Base-by-base conservation (phyloP, 2,888 invertebrate genomes). In the Amphipyra berbera region DNA sequence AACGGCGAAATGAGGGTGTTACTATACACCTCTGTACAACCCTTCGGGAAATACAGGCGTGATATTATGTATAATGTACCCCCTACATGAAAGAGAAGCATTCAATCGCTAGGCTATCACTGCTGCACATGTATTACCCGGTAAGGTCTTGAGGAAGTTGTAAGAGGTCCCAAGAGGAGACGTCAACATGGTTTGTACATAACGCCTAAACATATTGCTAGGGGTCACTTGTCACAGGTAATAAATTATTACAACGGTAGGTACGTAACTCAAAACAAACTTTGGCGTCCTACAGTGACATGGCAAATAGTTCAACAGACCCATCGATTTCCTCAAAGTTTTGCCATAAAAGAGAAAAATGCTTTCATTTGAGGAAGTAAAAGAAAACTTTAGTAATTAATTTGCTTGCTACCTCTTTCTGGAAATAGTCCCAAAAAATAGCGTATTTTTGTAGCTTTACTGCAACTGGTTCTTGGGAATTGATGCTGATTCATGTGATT, bases 341-440 rank as follows among this genome's bases (percentile, higher is more conserved):
- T 15, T 7, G 45, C 63, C 40, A 53, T 70, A 53, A 70, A 73
- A 45, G 41, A 74, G 74, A 69, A 74, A 68, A 70, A 76, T 66
- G 58, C 60, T 64, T 61, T 68, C 54, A 68, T 65, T 76, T 70
- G 63, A 48, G 41, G 47, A 61, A 49, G 15, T 41, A 27, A 9
- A 42, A 41, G 33, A 27, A 62, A 70, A 69, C 45, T 70, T 74
- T 10, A 2, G 33, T 61, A 53, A 57, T 70, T 69, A 62, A 74
- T 70, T 61, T 49, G 30, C 13, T 40, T 74, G 56, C 45, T 45
- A 15, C 9, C n/a, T 42, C 35, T 41, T 37, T 44, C 15, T 7
- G 5, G 21, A 40, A 53, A 46, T 52, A 27, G 10, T 33, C 12
- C 6, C 9, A 0, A 35, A 53, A 33, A 58, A 33, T 8, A 37